Base-by-base conservation (phyloP, 2,888 invertebrate genomes). In the Phalera bucephala region DNA sequence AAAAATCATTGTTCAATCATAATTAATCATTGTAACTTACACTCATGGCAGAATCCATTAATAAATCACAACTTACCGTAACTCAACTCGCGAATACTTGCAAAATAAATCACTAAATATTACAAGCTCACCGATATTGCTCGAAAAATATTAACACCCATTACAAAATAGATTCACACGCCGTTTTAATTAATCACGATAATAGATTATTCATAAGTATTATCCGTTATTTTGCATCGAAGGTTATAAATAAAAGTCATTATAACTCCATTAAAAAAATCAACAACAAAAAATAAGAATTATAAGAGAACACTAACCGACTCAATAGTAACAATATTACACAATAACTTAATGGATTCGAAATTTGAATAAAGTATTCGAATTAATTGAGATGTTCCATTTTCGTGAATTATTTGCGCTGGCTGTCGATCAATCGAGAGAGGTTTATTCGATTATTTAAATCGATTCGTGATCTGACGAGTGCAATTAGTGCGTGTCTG, bases 401-500 rank as follows among this genome's bases (percentile, higher is more conserved):
- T 46, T 45, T 48, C 21, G 30, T 38, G 36, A 42, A 33, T 47
- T 30, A 23, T 42, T 50, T 31, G 8, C 33, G 38, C 36, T 31
- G 37, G 33, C 39, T 49, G 57, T 42, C 54, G 40, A 47, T 54
- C 40, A 21, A 53, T 37, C 43, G 36, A 50, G 39, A 59, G 41
- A 44, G 52, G 52, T n/a, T 52, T 51, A 49, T 47, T 44, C 37
- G 45, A 51, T 49, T 56, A 42, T 32, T 23, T 45, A 36, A 51
- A 60, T 59, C 46, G 44, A 56, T 49, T 69, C 64, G 58, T 69
- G 63, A 63, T 66, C 48, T 11, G 28, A 40, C 46, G 34, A 58
- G 57, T 44, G 53, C 56, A 65, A 72, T 71, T 70, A 77, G 68
- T 61, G 63, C 67, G 65, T 72, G 74, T 72, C 67, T 62, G 43